Conservation (phyloP, 2,888 invertebrate species). For the Emesis castigata region DNA sequence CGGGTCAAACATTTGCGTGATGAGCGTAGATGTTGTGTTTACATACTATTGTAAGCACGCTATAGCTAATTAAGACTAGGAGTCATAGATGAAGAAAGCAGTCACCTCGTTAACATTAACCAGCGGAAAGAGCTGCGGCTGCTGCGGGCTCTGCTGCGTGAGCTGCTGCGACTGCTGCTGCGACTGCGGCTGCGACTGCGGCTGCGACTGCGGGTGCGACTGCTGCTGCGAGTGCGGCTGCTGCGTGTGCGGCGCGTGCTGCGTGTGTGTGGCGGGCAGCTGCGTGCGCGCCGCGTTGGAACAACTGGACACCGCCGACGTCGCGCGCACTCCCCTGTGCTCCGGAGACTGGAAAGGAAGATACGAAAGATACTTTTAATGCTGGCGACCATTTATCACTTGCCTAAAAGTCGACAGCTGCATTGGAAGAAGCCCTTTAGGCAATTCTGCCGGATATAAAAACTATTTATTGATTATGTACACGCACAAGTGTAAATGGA, state of each 20-base stretch:
- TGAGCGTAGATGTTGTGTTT: no score
- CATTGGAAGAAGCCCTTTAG: no score
- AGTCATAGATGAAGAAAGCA: background rate
- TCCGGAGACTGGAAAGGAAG: conserved; percentile 82
- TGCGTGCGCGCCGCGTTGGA: conserved; percentile 78
- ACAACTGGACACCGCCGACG: conserved; percentile 76
- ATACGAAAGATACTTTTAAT: no score
- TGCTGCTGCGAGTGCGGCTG: conserved; percentile 12
- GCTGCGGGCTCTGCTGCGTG: background rate
- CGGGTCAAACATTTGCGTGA: no score
- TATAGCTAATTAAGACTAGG: no score
- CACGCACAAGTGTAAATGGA: no score
- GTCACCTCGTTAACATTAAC: conserved; percentile 40
- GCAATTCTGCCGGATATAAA: no score
- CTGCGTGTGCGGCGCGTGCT: conserved; percentile 71
- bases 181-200: conserved; percentile 30
- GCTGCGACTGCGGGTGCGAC: conserved; percentile 21
- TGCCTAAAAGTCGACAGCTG: no score
- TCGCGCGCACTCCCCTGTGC: conserved; percentile 75
- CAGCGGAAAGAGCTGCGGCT: conserved; percentile 27
- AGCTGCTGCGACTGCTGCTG: no score
- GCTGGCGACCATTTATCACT: no score
- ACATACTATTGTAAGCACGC: no score
- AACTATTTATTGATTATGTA: no score
- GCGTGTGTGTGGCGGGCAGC: conserved; percentile 70